Conservation (phyloP, 2,888 invertebrate species). For the Trachelus iudaicus region DNA sequence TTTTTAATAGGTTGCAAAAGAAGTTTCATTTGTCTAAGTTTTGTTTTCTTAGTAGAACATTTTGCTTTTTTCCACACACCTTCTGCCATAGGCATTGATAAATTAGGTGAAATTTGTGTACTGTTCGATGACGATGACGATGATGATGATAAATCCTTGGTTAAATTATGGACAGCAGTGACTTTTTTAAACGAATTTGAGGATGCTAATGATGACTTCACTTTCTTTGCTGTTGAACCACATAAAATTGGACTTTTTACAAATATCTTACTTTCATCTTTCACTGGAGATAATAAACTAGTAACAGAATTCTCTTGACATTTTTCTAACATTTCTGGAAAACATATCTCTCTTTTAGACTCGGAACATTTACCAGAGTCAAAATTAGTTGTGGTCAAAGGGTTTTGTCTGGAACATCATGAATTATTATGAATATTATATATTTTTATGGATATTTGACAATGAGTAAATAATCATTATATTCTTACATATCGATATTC, state of each 20-base stretch:
- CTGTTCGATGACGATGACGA: neutral
- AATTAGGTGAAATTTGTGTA: neutral
- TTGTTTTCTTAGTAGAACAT: conserved; percentile 24
- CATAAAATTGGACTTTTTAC: neutral
- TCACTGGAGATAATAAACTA: neutral
- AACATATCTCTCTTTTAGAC: neutral
- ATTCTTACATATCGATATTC: neutral
- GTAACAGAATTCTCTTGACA: neutral
- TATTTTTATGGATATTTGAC: conserved; percentile 14
- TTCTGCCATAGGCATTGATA: neutral
- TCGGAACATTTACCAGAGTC: neutral
- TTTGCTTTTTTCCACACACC: neutral
- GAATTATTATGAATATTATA: conserved; percentile 13
- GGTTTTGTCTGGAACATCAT: neutral
- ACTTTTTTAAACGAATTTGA: neutral
- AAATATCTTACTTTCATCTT: neutral
- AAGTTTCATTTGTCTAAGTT: conserved; percentile 46
- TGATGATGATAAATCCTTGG: neutral
- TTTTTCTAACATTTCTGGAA: neutral
- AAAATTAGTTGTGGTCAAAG: conserved; percentile 9
- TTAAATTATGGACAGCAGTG: neutral
- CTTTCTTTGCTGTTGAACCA: neutral
- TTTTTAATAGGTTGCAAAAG: conserved; percentile 31
- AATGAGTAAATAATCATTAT: neutral
- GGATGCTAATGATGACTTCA: neutral